Conservation (phyloP, 2,888 invertebrate species). For the Maniola hyperantus region DNA sequence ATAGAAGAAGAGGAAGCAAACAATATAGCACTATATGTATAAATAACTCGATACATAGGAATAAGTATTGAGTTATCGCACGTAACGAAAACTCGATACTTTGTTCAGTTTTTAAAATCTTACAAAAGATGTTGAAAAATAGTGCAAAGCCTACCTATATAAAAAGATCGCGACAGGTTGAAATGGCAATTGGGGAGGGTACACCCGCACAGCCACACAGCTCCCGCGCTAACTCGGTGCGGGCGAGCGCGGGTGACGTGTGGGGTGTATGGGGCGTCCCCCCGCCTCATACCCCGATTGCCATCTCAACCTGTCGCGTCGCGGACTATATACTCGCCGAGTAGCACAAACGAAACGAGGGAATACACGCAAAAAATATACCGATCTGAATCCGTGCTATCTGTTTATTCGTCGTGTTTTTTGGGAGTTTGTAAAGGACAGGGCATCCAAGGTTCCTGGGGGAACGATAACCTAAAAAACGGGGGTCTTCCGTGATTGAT, state of each 20-base stretch:
- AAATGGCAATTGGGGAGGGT: too few species aligned
- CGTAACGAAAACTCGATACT: background rate
- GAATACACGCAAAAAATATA: conserved; percentile 45
- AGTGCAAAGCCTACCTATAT: conserved; percentile 3
- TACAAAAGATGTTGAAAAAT: conserved; percentile 5
- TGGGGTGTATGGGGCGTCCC: too few species aligned
- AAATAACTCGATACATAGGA: too few species aligned
- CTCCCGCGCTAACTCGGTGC: too few species aligned
- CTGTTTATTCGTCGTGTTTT: conserved; percentile 54
- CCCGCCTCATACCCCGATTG: too few species aligned
- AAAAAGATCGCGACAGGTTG: too few species aligned
- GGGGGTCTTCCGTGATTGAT: conserved; percentile 72
- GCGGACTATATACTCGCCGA: too few species aligned
- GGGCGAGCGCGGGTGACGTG: too few species aligned
- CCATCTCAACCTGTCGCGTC: too few species aligned
- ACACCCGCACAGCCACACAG: too few species aligned
- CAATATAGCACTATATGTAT: too few species aligned
- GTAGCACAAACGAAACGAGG: conserved; percentile 12
- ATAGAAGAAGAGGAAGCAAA: too few species aligned
- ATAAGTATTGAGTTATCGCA: background rate
- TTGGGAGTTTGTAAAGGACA: conserved; percentile 40
- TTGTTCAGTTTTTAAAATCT: background rate
- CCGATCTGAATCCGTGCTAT: conserved; percentile 52
- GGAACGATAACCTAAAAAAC: conserved; percentile 71
- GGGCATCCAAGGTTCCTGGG: conserved; percentile 42